Percentiles rank a stretch among this genome's conserved stretches.
Evolutionary conservation across 2,888 invertebrate genomes (phyloP).

Genomic region (Horisme vitalbata): DNA sequence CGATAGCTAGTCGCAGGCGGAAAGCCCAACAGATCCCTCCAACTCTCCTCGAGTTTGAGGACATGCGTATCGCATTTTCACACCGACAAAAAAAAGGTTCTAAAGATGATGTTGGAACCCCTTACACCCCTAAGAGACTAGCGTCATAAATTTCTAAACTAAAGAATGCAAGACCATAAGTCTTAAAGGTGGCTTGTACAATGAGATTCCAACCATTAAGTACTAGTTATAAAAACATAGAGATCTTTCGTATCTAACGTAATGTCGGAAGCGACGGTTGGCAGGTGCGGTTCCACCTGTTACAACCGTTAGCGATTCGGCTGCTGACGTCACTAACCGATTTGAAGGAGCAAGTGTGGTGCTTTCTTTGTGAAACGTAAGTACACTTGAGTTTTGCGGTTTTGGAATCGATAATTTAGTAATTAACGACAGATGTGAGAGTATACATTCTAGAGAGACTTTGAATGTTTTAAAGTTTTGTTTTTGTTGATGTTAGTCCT

Average conservation of each 20-base stretch:
- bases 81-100: too few species aligned
- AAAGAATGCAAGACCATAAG: background rate
- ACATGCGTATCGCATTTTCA: too few species aligned
- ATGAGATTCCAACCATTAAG: constrained; percentile 8
- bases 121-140: too few species aligned
- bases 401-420: too few species aligned
- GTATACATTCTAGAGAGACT: too few species aligned
- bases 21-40: too few species aligned
- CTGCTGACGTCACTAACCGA: constrained; percentile 24
- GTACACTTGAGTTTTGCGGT: background rate
- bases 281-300: constrained; percentile 78
- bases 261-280: constrained; percentile 73
- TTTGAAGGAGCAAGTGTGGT: constrained; percentile 15
- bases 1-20: too few species aligned
- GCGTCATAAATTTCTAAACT: background rate
- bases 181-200: constrained; percentile 18
- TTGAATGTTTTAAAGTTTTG: too few species aligned
- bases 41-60: too few species aligned
- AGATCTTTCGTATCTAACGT: constrained; percentile 50
- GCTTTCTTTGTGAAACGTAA: constrained; percentile 7
- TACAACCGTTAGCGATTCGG: constrained; percentile 39
- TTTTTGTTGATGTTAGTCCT: too few species aligned
- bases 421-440: too few species aligned
- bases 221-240: constrained; percentile 23
- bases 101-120: too few species aligned